phyloP scores from a whole-genome alignment of 2,113 vertebrate genomes.

The Pycnonotus jocosus region DNA sequence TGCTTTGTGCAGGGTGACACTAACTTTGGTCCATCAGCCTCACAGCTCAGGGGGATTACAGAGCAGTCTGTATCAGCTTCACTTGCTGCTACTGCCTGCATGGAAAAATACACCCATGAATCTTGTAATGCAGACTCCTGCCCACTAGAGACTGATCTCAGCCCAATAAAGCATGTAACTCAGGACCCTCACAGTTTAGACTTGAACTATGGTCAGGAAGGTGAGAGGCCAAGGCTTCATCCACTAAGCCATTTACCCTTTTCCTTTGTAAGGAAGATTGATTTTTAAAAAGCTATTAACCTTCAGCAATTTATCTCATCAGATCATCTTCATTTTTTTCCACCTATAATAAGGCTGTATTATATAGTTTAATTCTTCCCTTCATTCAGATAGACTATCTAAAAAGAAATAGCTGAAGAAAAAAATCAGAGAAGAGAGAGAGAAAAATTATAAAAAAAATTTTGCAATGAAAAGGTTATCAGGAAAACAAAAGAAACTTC shows the following conservation, averaged over 20 bases:
- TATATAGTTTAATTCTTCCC: conserved; percentile 67
- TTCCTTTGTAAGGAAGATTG: conserved; percentile 78
- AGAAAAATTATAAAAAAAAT: conserved; percentile 45
- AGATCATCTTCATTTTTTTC: conserved; percentile 77
- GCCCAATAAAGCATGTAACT: conserved; percentile 58
- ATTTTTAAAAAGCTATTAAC: conserved; percentile 83
- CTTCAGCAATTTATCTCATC: conserved; percentile 77
- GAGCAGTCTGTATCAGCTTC: not conserved
- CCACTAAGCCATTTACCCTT: conserved; percentile 78
- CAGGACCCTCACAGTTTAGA: conserved; percentile 60
- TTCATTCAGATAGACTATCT: conserved; percentile 58
- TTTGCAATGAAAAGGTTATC: conserved; percentile 41
- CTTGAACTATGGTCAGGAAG: conserved; percentile 74
- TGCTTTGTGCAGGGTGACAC: not conserved
- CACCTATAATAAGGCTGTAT: conserved; percentile 71
- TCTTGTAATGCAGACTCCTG: conserved; percentile 73
- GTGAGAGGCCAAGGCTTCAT: conserved; percentile 75
- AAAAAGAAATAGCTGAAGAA: conserved; percentile 33
- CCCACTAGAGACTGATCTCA: conserved; percentile 80
- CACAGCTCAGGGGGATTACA: not conserved
- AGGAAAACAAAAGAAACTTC: conserved; percentile 40
- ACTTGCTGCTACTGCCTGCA: not conserved
- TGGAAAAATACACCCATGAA: conserved; percentile 28
- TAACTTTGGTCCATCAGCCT: not conserved
- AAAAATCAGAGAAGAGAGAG: not conserved